Percentiles rank a stretch among this genome's conserved stretches.
These are phyloP conservation scores for Tragelaphus scriptus DNA, from an alignment of 2,113 vertebrate genomes.

Conservation along the genomic window DNA sequence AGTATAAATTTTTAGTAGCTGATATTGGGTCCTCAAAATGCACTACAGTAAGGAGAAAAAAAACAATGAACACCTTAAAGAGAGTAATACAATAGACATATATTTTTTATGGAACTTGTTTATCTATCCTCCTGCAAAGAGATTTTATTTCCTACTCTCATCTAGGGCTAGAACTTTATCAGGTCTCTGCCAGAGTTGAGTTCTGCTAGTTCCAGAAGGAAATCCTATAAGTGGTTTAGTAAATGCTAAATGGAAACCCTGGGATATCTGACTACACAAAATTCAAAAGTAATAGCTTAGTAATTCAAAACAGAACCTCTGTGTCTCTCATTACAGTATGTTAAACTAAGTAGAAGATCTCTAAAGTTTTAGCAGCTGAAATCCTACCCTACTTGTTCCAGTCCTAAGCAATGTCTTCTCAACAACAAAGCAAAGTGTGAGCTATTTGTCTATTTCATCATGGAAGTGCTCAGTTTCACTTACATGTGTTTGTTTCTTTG, in stretches of 20 bases:
- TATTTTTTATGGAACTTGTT: slow-evolving; percentile 16
- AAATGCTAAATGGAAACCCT: slow-evolving; percentile 64
- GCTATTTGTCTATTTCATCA: not conserved
- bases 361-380: slow-evolving; percentile 4
- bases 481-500: not conserved
- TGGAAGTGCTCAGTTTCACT: not conserved
- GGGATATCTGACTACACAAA: slow-evolving; percentile 40
- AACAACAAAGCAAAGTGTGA: not conserved
- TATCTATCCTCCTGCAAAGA: slow-evolving; percentile 34
- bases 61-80: not conserved
- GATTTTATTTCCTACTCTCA: slow-evolving; percentile 49
- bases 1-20: slow-evolving; percentile 46
- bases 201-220: slow-evolving; percentile 58
- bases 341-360: not conserved
- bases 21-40: slow-evolving; percentile 40
- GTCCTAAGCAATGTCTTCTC: not conserved
- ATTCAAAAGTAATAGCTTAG: slow-evolving; percentile 57
- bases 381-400: not conserved
- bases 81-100: not conserved
- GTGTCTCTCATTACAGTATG: not conserved
- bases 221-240: slow-evolving; percentile 57
- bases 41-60: not conserved
- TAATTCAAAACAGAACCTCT: slow-evolving; percentile 43
- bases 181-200: slow-evolving; percentile 47
- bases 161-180: slow-evolving; percentile 54